phyloP scores from a whole-genome alignment of 2,113 vertebrate species.

The Anser brachyrhynchus region DNA sequence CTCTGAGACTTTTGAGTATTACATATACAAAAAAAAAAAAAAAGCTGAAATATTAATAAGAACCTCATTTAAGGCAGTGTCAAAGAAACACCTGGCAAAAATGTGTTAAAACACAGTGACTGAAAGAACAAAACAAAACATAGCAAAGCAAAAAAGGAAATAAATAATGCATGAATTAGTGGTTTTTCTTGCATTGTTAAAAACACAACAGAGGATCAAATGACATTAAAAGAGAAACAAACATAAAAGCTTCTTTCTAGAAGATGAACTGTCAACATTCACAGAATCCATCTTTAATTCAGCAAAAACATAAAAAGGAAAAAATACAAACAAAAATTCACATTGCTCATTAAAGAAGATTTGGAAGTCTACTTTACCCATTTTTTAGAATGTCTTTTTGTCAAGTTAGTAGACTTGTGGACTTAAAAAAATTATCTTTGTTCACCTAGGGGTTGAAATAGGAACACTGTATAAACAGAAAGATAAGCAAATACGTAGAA shows the following conservation, averaged over 20 bases:
- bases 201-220: slow-evolving; percentile 27
- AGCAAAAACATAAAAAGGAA: neutral
- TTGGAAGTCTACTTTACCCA: neutral
- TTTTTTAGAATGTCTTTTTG: neutral
- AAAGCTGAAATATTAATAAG: slow-evolving; percentile 12
- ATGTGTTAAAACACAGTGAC: neutral
- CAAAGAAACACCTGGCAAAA: slow-evolving; percentile 37
- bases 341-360: neutral
- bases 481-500: neutral
- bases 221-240: slow-evolving; percentile 4
- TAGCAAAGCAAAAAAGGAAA: slow-evolving; percentile 21
- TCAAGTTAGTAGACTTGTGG: neutral
- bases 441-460: neutral
- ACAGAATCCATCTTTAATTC: neutral
- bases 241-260: slow-evolving; percentile 30
- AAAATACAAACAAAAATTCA: neutral
- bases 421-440: neutral
- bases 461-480: neutral
- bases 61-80: neutral
- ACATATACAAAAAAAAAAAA: neutral
- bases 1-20: neutral
- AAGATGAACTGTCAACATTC: slow-evolving; percentile 26
- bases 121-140: slow-evolving; percentile 39
- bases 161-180: slow-evolving; percentile 53
- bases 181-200: slow-evolving; percentile 32